Conservation (phyloP, 2,797 vertebrate species). For the Lacerta agilis region DNA sequence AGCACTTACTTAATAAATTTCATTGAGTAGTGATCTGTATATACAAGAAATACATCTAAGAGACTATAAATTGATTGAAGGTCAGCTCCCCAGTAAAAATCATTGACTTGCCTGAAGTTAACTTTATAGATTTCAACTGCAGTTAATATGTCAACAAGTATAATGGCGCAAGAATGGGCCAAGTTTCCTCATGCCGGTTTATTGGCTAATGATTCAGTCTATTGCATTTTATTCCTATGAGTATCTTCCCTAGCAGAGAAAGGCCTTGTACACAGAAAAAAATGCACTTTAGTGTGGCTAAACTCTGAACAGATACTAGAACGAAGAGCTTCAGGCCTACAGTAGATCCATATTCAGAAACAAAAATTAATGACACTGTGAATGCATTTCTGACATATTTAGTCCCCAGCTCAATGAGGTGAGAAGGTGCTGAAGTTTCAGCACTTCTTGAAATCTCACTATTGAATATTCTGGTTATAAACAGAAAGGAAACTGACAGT, state of each 20-base stretch:
- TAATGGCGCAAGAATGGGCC: constrained; percentile 18
- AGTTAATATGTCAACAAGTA: constrained; percentile 28
- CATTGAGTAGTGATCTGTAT: constrained; percentile 24
- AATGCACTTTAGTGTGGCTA: constrained; percentile 13
- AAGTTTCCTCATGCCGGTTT: constrained; percentile 1
- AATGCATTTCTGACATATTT: neutral
- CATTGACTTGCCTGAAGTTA: constrained; percentile 28
- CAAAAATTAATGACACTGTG: neutral
- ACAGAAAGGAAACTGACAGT: neutral
- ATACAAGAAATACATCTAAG: constrained; percentile 16
- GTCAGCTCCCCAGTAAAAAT: constrained; percentile 30
- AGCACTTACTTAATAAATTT: constrained; percentile 20
- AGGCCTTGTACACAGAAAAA: constrained; percentile 20
- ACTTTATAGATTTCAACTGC: constrained; percentile 26
- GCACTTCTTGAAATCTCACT: neutral
- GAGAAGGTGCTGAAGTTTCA: neutral
- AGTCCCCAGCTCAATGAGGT: neutral
- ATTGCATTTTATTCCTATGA: constrained; percentile 20
- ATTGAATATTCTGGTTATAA: neutral
- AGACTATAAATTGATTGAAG: constrained; percentile 42
- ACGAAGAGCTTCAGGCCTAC: neutral
- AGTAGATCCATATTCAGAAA: neutral
- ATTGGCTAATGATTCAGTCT: constrained; percentile 15
- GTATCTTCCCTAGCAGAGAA: neutral
- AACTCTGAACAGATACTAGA: constrained; percentile 15